Base-by-base conservation (phyloP, 2,888 invertebrate species). In the Idaea aversata region DNA sequence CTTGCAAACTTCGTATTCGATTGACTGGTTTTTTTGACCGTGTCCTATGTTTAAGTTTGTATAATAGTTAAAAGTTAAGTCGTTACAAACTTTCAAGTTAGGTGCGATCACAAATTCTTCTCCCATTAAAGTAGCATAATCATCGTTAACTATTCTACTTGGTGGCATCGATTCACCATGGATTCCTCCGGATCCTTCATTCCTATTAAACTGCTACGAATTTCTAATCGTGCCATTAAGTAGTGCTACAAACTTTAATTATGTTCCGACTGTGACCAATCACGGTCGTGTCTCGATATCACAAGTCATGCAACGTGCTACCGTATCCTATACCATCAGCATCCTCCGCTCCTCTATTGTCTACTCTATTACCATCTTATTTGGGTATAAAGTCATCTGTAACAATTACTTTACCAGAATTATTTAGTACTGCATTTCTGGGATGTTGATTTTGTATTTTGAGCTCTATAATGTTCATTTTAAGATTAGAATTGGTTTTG, bases 231-330 rank as follows among this genome's bases (percentile, higher is more conserved):
- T 90, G 88, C 90, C 90, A 93, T 92, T 91, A 91, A 87, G 85
- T 88, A 88, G 87, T 90, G 88, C 88, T 88, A 91, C 90, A 90
- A 93, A 93, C 91, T 93, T 93, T 93, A 93, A 93, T 93, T 93
- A 92, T 89, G 87, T 93, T 91, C 89, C 80, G 88, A 84, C 91
- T 93, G 93, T 93, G 92, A 90, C 93, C 93, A 93, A 93, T 93
- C 87, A 90, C 83, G 90, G 88, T 93, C 93, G 91, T 93, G 92
- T 91, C 91, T 88, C 89, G 85, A 82, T 91, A 86, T 90, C 83
- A 87, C 91, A 77, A 91, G 93, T 93, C 93, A 93, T 92, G 86
- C 93, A 83, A 87, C 91, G 89, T 90, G 93, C 93, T 93, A 93
- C 93, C 85, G 93, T 87, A 88, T 88, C 86, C 84, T 88, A 84